Conservation (phyloP, 2,113 vertebrate genomes). For the Nematolebias whitei region DNA sequence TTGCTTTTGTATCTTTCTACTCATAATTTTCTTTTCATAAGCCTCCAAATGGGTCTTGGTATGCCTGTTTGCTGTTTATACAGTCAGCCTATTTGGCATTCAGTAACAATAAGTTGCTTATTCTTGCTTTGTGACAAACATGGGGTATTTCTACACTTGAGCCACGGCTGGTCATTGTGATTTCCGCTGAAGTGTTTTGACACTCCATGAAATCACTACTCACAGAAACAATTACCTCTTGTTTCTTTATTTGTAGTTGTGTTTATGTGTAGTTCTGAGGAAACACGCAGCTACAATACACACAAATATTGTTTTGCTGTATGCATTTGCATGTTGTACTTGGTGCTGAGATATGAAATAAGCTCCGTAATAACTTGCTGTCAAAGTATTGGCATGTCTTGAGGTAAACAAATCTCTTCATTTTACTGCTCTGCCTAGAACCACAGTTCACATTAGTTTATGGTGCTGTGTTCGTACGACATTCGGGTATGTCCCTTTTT, state of each 20-base stretch:
- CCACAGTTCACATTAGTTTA: conserved; percentile 48
- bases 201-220: not conserved
- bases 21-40: conserved; percentile 31
- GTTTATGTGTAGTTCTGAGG: not conserved
- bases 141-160: conserved; percentile 46
- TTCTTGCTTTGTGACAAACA: conserved; percentile 35
- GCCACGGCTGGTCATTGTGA: conserved; percentile 47
- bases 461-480: conserved; percentile 35
- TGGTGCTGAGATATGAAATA: conserved; percentile 22
- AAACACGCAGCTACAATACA: not conserved
- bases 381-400: conserved; percentile 27
- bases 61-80: conserved; percentile 23
- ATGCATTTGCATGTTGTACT: not conserved
- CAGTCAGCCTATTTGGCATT: no score
- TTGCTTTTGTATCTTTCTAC: conserved; percentile 29
- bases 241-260: not conserved
- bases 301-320: not conserved
- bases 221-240: not conserved
- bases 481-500: conserved; percentile 29
- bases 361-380: conserved; percentile 16
- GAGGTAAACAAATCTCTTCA: conserved; percentile 29
- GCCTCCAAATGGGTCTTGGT: conserved; percentile 21
- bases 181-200: not conserved
- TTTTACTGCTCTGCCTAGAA: conserved; percentile 12
- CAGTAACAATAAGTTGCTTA: conserved; percentile 34